Evolutionary conservation across 2,113 vertebrate genomes (phyloP).

Genomic region (Lophotis ruficrista): DNA sequence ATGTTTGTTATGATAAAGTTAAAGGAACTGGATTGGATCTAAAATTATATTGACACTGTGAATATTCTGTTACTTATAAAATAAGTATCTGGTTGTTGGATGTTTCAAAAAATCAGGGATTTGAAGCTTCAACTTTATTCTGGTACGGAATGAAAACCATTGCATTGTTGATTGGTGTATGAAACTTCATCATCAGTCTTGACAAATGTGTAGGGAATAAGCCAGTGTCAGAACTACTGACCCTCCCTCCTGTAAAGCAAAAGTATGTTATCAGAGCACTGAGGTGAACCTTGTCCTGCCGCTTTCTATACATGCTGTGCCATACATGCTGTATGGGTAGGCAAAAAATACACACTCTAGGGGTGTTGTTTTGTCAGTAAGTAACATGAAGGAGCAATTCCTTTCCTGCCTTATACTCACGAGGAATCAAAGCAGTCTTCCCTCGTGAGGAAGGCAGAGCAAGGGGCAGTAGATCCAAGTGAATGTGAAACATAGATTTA

Average conservation of each 20-base stretch:
- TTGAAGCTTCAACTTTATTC: background rate
- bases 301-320: background rate
- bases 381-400: background rate
- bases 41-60: fast-evolving
- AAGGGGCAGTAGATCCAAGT: background rate
- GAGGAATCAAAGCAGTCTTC: background rate
- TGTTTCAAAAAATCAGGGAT: background rate
- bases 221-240: background rate
- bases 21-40: background rate
- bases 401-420: background rate
- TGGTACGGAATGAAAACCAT: background rate
- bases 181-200: background rate
- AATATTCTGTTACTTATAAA: background rate
- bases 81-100: background rate
- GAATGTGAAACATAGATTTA: background rate
- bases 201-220: background rate
- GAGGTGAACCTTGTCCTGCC: background rate
- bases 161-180: fast-evolving
- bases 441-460: background rate
- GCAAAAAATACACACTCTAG: background rate
- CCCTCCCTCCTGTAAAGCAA: background rate
- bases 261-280: background rate
- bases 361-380: background rate
- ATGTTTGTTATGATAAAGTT: background rate
- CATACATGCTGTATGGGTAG: background rate